Base-by-base conservation (phyloP, 2,888 invertebrate genomes). In the Erebia palarica region DNA sequence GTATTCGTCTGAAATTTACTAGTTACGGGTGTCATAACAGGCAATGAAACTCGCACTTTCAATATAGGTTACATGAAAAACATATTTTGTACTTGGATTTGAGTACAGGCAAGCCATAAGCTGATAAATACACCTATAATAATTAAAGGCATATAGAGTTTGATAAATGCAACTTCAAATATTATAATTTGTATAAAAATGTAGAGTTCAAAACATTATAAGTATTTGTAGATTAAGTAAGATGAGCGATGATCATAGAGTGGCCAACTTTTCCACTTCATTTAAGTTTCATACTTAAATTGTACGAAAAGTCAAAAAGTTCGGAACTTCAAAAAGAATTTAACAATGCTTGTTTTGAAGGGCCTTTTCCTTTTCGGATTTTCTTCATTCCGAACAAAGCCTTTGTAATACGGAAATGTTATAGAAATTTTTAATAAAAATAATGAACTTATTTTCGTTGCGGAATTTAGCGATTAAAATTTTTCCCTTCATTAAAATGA, bases 251-350 rank as follows among this genome's bases (percentile, higher is more conserved):
- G 84, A 87, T 87, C 85, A 84, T 82, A 81, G 79, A 84, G 75
- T 82, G 88, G 90, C 88, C 88, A 91, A 92, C 90, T 92, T 92
- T 90, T 89, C 89, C 87, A 90, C 91, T 92, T 92, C 91, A 92
- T 92, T 92, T 91, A 91, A 92, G 90, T 92, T 92, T 86, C 86
- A 84, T 88, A 86, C 90, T 92, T 90, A 91, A 90, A 90, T 88
- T 87, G 88, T 88, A 88, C 88, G 85, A 89, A 90, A 92, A 89
- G 89, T 87, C 85, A 82, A 82, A 89, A 92, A 91, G 89, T 92
- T 91, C 80, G 85, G 77, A 82, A 87, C 86, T 89, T 88, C 84
- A 86, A 87, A 87, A 92, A 92, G 91, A 91, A 91, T 91, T 55
- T 92, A 91, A 92, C 92, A 92, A 91, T 90, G 89, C 89, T 90